These are phyloP conservation scores for Acromyrmex charruanus DNA, from an alignment of 1,140 invertebrate species.

Conservation along the genomic window DNA sequence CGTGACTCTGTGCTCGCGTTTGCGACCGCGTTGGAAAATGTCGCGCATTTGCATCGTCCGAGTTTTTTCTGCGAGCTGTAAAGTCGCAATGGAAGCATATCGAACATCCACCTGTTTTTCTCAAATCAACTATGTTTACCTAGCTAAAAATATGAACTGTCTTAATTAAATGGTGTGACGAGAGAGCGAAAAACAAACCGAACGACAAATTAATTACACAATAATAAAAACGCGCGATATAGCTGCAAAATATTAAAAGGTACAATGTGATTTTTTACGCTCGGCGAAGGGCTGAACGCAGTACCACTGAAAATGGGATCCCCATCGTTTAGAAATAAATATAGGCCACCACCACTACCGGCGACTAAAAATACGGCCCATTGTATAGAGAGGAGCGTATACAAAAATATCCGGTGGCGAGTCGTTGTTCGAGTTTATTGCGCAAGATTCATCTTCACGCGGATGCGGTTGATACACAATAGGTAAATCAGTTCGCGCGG, in stretches of 20 bases:
- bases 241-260: slow-evolving; percentile 8
- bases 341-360: slow-evolving; percentile 31
- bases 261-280: slow-evolving; percentile 40
- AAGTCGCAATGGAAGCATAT: slow-evolving; percentile 13
- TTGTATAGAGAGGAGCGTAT: slow-evolving; percentile 47
- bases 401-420: slow-evolving; percentile 56
- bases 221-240: background rate
- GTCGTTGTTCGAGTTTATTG: slow-evolving; percentile 62
- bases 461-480: slow-evolving; percentile 59
- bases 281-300: background rate
- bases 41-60: slow-evolving; percentile 18
- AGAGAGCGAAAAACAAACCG: background rate
- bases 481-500: slow-evolving; percentile 47
- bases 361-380: slow-evolving; percentile 53
- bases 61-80: slow-evolving; percentile 20
- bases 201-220: background rate
- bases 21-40: slow-evolving; percentile 32
- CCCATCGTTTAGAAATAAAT: slow-evolving; percentile 59
- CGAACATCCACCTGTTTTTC: background rate
- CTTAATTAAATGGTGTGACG: slow-evolving; percentile 15
- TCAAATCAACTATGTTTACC: slow-evolving; percentile 4
- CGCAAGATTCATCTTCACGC: slow-evolving; percentile 57
- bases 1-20: slow-evolving; percentile 1
- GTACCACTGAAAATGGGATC: background rate
- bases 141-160: background rate